Base-by-base conservation (phyloP, 2,113 vertebrate species). In the Podarcis raffonei region DNA sequence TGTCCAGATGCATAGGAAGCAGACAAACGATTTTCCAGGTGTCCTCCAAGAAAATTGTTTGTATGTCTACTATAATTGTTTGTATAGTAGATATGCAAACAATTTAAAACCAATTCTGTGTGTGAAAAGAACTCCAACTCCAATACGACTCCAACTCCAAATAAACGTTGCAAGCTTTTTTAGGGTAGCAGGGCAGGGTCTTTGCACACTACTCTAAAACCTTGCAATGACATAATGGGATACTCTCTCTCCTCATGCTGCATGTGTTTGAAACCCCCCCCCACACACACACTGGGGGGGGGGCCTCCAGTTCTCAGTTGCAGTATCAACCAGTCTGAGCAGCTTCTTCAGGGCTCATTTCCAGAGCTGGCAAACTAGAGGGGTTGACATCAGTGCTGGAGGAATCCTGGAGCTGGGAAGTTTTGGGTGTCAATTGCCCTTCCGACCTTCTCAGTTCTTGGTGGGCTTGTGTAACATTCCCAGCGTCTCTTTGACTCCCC, bases 371-470 rank as follows among this genome's bases (percentile, higher is more conserved):
- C 72, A 53, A 83, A 39, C 57, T 23, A 20, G 74, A 48, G 7
- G 13, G 37, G 57, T 37, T 88, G 72, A 88, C 87, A 57, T 88
- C 87, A 88, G 72, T 62, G 13, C 59, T 27, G 20, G 81, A 83
- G 81, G 87, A 88, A 88, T 88, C 66, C 72, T 65, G 37, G 68
- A 48, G 22, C 71, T 57, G 74, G n/a, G 15, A 59, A n/a, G 68
- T 62, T 72, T 74, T 83, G 57, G 37, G 71, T 83, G 71, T 69
- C 79, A n/a, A 9, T 37, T 22, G 75, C 59, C 15, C 25, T 66
- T 66, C 35, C 68, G 87, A 88, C 81, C 72, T 83, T 88, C 39
- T 53, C 81, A 6, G 7, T 68, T 22, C 59, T 35, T 27, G 23
- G 66, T 8, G 68, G 87, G 59, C 62, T 77, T 16, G 74, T 53